Conservation (phyloP, 2,888 invertebrate genomes). For the Sthenelais limicola region DNA sequence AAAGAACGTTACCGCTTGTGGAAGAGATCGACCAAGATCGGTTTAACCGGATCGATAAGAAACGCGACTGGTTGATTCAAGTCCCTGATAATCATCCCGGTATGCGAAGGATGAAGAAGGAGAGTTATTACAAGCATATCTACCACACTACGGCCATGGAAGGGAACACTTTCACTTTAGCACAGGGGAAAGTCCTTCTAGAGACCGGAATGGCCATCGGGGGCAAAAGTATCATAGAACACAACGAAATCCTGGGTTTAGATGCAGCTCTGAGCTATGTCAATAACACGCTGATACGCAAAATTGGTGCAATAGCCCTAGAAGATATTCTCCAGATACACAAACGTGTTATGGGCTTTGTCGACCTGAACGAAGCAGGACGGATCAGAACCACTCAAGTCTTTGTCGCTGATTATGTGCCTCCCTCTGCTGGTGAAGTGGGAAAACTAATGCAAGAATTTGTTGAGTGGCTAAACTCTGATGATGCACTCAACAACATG, state of each 20-base stretch:
- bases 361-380: constrained; percentile 93
- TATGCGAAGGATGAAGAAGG: constrained; percentile 89
- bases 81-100: constrained; percentile 87
- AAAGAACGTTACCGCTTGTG: constrained; percentile 87
- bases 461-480: constrained; percentile 90
- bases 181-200: constrained; percentile 90
- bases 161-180: constrained; percentile 95
- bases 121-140: constrained; percentile 94
- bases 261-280: constrained; percentile 96
- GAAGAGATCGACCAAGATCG: constrained; percentile 89
- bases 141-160: constrained; percentile 98
- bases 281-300: constrained; percentile 77
- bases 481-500: constrained; percentile 84
- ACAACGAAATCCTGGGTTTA: constrained; percentile 92
- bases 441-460: constrained; percentile 88
- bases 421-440: constrained; percentile 89
- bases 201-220: constrained; percentile 87
- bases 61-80: constrained; percentile 84
- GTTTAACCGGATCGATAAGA: constrained; percentile 85
- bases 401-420: constrained; percentile 95
- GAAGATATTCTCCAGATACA: constrained; percentile 94
- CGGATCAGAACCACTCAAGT: constrained; percentile 82
- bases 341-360: constrained; percentile 91
- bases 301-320: constrained; percentile 84
- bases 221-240: constrained; percentile 94